A percentile compares a stretch with the other conserved stretches of the same genome.
phyloP scores from a whole-genome alignment of 2,113 vertebrate genomes.

The Nanorana parkeri region DNA sequence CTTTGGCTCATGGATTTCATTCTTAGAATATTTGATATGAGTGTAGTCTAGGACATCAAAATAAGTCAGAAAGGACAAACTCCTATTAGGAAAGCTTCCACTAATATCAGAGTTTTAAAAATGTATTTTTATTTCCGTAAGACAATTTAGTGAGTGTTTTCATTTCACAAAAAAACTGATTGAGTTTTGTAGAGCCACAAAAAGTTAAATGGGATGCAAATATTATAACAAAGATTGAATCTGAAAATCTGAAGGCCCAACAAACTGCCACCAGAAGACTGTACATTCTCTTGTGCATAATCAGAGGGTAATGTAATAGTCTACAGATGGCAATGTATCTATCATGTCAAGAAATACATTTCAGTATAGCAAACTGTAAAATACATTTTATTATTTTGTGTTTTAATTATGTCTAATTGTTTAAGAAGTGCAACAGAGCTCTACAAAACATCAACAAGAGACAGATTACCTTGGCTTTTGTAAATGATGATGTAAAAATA shows the following conservation, averaged over 20 bases:
- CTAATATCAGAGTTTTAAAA: constrained; percentile 52
- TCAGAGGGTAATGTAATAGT: constrained; percentile 58
- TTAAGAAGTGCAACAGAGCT: constrained; percentile 32
- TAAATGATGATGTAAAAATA: not conserved
- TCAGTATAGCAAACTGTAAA: constrained; percentile 57
- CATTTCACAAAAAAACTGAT: constrained; percentile 41
- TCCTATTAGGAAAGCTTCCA: constrained; percentile 50
- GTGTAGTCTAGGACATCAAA: constrained; percentile 56
- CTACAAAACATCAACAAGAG: constrained; percentile 31
- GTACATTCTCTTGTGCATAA: constrained; percentile 14
- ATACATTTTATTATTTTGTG: constrained; percentile 25
- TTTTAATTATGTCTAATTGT: constrained; percentile 20
- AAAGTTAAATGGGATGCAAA: constrained; percentile 19
- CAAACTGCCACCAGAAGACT: not conserved
- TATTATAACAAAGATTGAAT: constrained; percentile 8
- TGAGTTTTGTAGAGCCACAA: constrained; percentile 6
- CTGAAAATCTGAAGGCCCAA: not conserved
- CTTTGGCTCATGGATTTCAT: not conserved
- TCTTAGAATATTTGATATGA: constrained; percentile 49
- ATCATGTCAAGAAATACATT: constrained; percentile 59
- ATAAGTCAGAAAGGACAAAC: constrained; percentile 51
- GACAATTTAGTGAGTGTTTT: constrained; percentile 23
- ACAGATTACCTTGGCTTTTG: constrained; percentile 36
- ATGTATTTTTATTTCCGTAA: constrained; percentile 17
- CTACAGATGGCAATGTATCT: constrained; percentile 61